Percentiles rank a stretch among this genome's conserved stretches.
Evolutionary conservation across 2,888 invertebrate species (phyloP).

Genomic region (Tetragonula carbonaria): DNA sequence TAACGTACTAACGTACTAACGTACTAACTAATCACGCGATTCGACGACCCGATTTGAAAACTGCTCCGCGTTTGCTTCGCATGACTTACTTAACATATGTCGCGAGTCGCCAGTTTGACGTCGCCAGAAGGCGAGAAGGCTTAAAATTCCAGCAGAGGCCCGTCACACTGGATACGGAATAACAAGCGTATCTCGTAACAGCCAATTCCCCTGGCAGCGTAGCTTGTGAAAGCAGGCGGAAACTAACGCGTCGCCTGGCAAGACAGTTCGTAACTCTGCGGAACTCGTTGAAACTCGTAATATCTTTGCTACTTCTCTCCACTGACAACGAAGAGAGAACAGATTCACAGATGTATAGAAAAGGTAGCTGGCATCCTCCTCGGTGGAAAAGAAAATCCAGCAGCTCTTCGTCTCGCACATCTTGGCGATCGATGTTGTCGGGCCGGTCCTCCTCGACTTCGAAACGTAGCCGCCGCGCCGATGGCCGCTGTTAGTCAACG

Average conservation of each 20-base stretch:
- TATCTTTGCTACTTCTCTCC: slow-evolving; percentile 69
- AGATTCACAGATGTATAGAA: slow-evolving; percentile 53
- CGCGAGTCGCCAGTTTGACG: neutral
- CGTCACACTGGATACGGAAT: slow-evolving; percentile 48
- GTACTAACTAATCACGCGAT: neutral
- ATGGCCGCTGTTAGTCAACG: slow-evolving; percentile 44
- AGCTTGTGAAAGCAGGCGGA: slow-evolving; percentile 60
- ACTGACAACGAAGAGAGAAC: slow-evolving; percentile 63
- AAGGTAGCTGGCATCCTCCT: neutral
- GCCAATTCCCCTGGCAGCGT: slow-evolving; percentile 62
- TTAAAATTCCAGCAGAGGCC: slow-evolving; percentile 47
- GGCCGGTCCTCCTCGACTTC: slow-evolving; percentile 9
- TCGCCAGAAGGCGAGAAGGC: neutral
- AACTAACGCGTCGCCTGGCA: slow-evolving; percentile 57
- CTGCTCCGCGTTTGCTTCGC: neutral
- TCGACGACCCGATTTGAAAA: neutral
- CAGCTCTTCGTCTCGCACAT: slow-evolving; percentile 31
- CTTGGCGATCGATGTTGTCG: slow-evolving; percentile 4
- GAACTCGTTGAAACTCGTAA: slow-evolving; percentile 75
- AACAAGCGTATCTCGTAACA: slow-evolving; percentile 67
- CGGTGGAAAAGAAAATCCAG: too few species aligned
- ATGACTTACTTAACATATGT: neutral
- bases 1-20: too few species aligned
- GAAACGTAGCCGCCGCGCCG: neutral
- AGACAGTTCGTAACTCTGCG: slow-evolving; percentile 69